phyloP scores from a whole-genome alignment of 23 tunicate genomes.

The Ascidia mentula region DNA sequence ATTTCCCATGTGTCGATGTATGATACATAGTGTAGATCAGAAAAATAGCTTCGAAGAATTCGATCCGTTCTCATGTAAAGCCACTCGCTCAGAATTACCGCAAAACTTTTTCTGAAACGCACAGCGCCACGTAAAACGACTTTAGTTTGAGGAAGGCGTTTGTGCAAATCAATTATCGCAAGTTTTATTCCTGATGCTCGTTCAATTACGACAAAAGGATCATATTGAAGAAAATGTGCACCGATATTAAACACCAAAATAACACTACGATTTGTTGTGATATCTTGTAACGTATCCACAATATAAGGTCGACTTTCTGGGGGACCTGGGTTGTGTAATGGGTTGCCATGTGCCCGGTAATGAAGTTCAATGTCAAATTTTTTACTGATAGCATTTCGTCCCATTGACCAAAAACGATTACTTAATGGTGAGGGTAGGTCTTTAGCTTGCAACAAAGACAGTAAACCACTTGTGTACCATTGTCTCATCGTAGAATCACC shows the following conservation, averaged over 20 bases:
- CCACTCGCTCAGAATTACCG: not conserved
- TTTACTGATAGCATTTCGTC: conserved; percentile 3
- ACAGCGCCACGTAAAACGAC: not conserved
- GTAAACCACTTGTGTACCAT: conserved; percentile 7
- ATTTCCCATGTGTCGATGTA: conserved; percentile 3
- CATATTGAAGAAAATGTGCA: conserved; percentile 31
- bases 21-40: not conserved
- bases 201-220: conserved; percentile 12
- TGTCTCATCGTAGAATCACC: conserved; percentile 74
- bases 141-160: not conserved
- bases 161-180: conserved; percentile 7
- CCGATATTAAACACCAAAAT: conserved; percentile 44
- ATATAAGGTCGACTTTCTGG: conserved; percentile 33
- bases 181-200: conserved; percentile 22
- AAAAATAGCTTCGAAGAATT: not conserved
- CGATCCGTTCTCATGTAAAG: conserved; percentile 2
- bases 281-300: conserved; percentile 6
- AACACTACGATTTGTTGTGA: conserved; percentile 20
- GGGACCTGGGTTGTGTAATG: conserved; percentile 49
- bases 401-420: conserved; percentile 13
- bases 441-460: not conserved
- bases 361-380: conserved; percentile 22
- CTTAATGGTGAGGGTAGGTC: conserved; percentile 3
- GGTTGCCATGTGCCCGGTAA: conserved; percentile 60
- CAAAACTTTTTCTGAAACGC: not conserved